phyloP scores from a whole-genome alignment of 1,140 invertebrate genomes.

The Lepidurus apus region DNA sequence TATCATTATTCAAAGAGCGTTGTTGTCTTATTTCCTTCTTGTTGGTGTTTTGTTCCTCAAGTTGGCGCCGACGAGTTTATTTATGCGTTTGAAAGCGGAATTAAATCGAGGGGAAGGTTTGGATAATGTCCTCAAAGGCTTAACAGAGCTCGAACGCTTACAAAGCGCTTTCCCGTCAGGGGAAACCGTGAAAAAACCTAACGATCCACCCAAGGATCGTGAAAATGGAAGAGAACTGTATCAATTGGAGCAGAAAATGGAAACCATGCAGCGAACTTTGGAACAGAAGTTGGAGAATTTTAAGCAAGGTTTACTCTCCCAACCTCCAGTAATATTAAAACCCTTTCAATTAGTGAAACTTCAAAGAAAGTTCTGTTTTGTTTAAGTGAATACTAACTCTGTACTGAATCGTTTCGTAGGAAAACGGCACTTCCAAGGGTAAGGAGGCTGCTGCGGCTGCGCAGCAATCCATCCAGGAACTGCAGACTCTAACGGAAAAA shows the following conservation, averaged over 20 bases:
- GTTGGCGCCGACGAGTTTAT: slow-evolving; percentile 13
- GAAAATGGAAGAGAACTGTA: neutral
- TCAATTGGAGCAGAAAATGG: slow-evolving; percentile 12
- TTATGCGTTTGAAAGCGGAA: slow-evolving; percentile 9
- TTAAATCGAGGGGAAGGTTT: neutral
- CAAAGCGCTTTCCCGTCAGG: neutral
- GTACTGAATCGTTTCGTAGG: neutral
- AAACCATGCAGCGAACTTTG: neutral
- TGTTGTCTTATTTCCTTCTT: neutral
- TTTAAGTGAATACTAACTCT: neutral
- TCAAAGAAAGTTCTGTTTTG: neutral
- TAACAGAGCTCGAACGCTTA: slow-evolving; percentile 1
- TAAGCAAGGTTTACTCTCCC: neutral
- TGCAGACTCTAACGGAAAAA: neutral
- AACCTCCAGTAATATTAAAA: neutral
- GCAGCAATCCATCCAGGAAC: neutral
- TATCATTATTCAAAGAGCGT: neutral
- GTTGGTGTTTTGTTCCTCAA: neutral
- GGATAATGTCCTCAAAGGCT: neutral
- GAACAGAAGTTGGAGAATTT: neutral
- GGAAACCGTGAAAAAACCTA: neutral
- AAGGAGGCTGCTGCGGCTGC: neutral
- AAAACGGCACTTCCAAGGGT: neutral
- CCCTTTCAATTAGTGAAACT: neutral
- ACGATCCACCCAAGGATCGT: neutral